A percentile compares a stretch with the other conserved stretches of the same genome.
Evolutionary conservation across 2,113 vertebrate species (phyloP).

Genomic region (Corydoras maculifer): DNA sequence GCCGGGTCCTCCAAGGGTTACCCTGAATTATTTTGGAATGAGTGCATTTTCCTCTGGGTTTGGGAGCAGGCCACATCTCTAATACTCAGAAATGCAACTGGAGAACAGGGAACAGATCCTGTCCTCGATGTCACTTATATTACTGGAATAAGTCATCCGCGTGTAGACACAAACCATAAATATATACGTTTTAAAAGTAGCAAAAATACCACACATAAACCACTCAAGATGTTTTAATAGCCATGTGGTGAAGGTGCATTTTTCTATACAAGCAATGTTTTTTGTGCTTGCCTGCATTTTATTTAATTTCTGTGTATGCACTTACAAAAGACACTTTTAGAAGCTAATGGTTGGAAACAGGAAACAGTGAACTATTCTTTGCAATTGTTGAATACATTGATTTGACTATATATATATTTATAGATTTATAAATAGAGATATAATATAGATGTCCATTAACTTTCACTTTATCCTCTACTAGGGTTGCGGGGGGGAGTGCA

Average conservation of each 20-base stretch:
- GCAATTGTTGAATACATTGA: constrained; percentile 43
- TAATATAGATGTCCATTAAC: too few relatives aligned
- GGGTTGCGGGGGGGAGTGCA: too few relatives aligned
- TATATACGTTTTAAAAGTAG: too few relatives aligned
- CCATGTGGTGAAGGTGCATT: too few relatives aligned
- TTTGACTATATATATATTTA: constrained; percentile 38
- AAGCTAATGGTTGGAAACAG: constrained; percentile 43
- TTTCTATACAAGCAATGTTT: too few relatives aligned
- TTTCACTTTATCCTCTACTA: too few relatives aligned
- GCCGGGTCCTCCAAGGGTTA: constrained; percentile 21
- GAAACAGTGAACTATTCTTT: constrained; percentile 43
- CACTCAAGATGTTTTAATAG: too few relatives aligned
- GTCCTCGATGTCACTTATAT: not conserved
- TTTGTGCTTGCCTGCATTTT: too few relatives aligned
- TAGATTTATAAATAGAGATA: too few relatives aligned
- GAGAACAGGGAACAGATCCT: not conserved
- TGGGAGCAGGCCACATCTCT: constrained; percentile 17
- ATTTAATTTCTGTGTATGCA: not conserved
- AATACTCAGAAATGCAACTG: not conserved
- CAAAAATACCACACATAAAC: too few relatives aligned
- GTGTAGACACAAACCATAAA: not conserved
- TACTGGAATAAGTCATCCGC: not conserved
- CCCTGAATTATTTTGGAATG: constrained; percentile 31
- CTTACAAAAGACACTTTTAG: constrained; percentile 30
- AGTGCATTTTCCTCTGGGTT: constrained; percentile 28